Percentiles rank a stretch among this genome's conserved stretches.
Conservation (phyloP, 2,888 invertebrate species). For the Villa cingulata region DNA sequence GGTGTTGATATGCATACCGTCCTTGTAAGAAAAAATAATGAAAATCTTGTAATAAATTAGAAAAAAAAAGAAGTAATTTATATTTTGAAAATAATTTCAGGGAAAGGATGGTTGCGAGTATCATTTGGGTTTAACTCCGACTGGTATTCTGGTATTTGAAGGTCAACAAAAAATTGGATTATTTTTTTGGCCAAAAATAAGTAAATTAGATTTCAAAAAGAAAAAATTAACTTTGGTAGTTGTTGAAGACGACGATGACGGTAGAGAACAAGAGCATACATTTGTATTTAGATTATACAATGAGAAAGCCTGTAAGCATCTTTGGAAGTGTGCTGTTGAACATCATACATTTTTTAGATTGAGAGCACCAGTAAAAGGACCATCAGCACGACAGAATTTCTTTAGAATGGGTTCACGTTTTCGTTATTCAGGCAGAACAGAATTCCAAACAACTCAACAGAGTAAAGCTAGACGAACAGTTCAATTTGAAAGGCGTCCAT, state of each 20-base stretch:
- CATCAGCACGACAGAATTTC: conserved; percentile 85
- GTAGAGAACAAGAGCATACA: conserved; percentile 93
- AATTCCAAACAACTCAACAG: conserved; percentile 90
- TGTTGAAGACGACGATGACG: conserved; percentile 96
- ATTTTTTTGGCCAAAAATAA: conserved; percentile 99
- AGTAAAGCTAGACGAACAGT: conserved; percentile 84
- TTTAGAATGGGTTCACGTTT: conserved; percentile 98
- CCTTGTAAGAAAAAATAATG: conserved; percentile 39
- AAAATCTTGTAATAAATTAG: not conserved
- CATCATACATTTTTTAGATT: conserved; percentile 98
- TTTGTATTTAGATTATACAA: conserved; percentile 94
- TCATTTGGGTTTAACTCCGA: conserved; percentile 90
- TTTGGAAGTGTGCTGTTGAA: conserved; percentile 99
- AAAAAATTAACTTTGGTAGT: conserved; percentile 94
- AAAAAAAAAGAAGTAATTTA: not conserved
- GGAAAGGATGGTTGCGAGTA: conserved; percentile 96
- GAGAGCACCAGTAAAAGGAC: conserved; percentile 75
- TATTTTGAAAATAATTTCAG: conserved; percentile 26
- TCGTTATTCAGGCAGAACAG: conserved; percentile 82
- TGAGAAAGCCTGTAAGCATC: conserved; percentile 96
- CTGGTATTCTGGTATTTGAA: conserved; percentile 96
- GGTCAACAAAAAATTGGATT: conserved; percentile 92
- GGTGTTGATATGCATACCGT: conserved; percentile 99
- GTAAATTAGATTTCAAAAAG: conserved; percentile 93
- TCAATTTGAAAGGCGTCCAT: conserved; percentile 91